Conservation (phyloP, 2,888 invertebrate species). For the Apantesis nais region DNA sequence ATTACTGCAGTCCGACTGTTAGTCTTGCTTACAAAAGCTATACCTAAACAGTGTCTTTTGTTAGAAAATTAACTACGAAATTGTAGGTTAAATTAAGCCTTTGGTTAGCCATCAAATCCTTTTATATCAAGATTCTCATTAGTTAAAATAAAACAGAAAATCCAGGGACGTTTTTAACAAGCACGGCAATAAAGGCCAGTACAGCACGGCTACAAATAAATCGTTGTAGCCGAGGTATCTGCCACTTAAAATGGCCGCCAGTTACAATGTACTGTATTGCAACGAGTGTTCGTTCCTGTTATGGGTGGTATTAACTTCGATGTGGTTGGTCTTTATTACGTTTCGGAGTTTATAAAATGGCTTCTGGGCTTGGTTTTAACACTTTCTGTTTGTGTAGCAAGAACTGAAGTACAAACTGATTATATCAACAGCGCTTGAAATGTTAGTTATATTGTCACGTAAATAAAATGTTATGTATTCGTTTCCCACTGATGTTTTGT, state of each 20-base stretch:
- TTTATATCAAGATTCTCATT: slow-evolving; percentile 61
- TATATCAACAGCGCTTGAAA: neutral
- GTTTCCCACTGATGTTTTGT: no score
- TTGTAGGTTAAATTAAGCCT: neutral
- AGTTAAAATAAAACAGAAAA: slow-evolving; percentile 56
- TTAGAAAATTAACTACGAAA: neutral
- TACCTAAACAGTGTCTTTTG: neutral
- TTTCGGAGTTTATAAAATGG: slow-evolving; percentile 11
- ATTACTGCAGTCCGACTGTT: neutral
- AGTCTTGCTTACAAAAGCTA: neutral
- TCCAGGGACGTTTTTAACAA: slow-evolving; percentile 64
- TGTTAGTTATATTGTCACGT: neutral
- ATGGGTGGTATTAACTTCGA: slow-evolving; percentile 14
- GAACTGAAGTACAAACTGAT: neutral
- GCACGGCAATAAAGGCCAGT: slow-evolving; percentile 69
- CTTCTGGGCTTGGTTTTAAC: neutral
- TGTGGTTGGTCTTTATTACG: slow-evolving; percentile 18
- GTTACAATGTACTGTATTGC: slow-evolving; percentile 57
- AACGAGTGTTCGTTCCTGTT: slow-evolving; percentile 12
- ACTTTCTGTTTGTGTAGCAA: neutral
- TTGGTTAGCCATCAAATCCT: slow-evolving; percentile 16
- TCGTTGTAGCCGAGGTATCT: slow-evolving; percentile 66
- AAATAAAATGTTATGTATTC: neutral
- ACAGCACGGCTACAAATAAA: slow-evolving; percentile 71
- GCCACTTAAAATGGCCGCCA: slow-evolving; percentile 61